phyloP scores from a whole-genome alignment of 2,797 vertebrate genomes.

The Phrynocephalus forsythii region DNA sequence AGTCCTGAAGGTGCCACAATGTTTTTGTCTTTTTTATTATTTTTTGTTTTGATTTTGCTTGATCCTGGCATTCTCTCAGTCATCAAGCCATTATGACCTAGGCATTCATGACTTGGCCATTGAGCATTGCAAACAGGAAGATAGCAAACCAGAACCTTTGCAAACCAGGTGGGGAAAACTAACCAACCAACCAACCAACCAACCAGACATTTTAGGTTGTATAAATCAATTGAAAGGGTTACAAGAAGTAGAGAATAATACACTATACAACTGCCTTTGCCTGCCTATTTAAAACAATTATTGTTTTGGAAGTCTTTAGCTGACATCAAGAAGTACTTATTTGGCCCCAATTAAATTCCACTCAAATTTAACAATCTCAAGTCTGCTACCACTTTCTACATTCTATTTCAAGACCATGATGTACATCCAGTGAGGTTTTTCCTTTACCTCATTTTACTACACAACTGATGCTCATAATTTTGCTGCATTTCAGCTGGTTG shows the following conservation, averaged over 20 bases:
- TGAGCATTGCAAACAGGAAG: neutral
- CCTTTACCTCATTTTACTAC: neutral
- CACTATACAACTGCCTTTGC: neutral
- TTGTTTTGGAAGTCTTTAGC: neutral
- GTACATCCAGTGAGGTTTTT: neutral
- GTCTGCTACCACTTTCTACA: neutral
- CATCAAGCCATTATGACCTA: neutral
- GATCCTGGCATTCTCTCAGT: neutral
- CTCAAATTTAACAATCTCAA: neutral
- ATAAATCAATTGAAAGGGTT: neutral
- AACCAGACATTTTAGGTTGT: neutral
- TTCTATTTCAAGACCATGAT: neutral
- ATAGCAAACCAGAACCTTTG: neutral
- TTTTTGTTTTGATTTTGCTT: too few species aligned
- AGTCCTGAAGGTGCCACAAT: too few species aligned
- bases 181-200: neutral
- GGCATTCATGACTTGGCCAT: neutral
- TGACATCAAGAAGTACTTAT: neutral
- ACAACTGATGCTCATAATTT: neutral
- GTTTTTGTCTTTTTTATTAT: too few species aligned
- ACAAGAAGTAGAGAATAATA: neutral
- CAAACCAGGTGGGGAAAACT: neutral
- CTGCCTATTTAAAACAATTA: neutral
- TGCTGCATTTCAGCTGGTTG: neutral
- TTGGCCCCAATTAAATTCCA: neutral